Evolutionary conservation across 2,797 vertebrate genomes (phyloP).

Genomic region (Malacoctenus gilli): DNA sequence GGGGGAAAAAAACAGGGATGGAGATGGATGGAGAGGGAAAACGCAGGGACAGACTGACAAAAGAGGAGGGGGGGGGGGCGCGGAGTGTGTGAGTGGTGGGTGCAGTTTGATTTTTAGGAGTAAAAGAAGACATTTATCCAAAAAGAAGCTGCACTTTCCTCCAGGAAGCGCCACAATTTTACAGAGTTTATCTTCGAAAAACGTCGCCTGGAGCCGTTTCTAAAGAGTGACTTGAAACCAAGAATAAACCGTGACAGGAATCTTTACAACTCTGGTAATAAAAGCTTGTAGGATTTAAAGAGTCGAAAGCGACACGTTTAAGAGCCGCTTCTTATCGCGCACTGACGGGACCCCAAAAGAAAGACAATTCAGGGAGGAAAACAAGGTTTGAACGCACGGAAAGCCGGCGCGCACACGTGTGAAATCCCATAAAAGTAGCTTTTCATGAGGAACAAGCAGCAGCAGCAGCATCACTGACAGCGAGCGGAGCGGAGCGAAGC

Average conservation of each 20-base stretch:
- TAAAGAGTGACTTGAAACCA: not conserved
- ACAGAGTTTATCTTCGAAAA: no score
- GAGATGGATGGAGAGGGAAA: conserved; percentile 11
- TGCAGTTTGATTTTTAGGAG: conserved; percentile 5
- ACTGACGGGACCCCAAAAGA: not conserved
- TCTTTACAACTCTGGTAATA: conserved; percentile 18
- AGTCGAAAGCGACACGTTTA: conserved; percentile 14
- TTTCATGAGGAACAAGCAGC: no score
- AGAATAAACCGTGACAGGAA: conserved; percentile 20
- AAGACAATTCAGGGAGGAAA: not conserved
- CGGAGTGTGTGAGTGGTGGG: not conserved
- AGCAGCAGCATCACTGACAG: conserved; percentile 1
- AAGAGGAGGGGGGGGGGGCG: conserved; percentile 15
- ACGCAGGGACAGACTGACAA: conserved; percentile 7
- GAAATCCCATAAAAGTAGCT: conserved; percentile 1
- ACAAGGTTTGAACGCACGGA: not conserved
- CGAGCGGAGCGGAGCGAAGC: conserved; percentile 18
- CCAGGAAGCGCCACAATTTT: no score
- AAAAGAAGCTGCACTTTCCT: no score
- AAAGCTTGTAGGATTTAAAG: conserved; percentile 12
- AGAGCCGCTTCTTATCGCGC: not conserved
- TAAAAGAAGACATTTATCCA: not conserved
- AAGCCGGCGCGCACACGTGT: no score
- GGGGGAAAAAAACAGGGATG: conserved; percentile 4
- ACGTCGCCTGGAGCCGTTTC: no score